Evolutionary conservation across 2,888 invertebrate genomes (phyloP), one percentile per base, ranked within the genome.

Genomic region (Myopa tessellatipennis): DNA sequence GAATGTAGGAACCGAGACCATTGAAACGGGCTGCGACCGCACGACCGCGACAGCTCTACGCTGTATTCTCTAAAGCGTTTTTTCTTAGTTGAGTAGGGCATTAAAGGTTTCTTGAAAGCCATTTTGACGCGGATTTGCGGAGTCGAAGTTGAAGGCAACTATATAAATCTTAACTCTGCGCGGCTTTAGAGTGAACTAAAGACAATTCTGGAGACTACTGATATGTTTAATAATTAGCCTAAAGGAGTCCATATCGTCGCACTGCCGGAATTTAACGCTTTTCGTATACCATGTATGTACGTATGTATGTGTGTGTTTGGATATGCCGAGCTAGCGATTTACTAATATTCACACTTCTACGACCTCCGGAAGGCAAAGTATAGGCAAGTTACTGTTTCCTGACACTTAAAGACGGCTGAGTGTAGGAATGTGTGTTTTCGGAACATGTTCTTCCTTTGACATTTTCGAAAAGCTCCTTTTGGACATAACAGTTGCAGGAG

Each of bases 11-110:
- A 75, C 69, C 75, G 34, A 26, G 69, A 75, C 75, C 68, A 69
- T 69, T 69, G 58, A 12, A 8, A 74, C 58, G 77, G 65, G 34
- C 76, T 78, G 61, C 72, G 71, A 75, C 78, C 77, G 69, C 78
- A 67, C 26, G 76, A 55, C 50, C 14, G 45, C 67, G 70, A 77
- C 71, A 74, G 68, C 63, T 55, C 61, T 16, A 74, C 72, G 52
- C 40, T 69, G 52, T 16, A 55, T 40, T 55, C 55, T 70, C 75
- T 76, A 72, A 60, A 50, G 61, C 55, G 70, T 52, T 80, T 73
- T 58, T 61, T 55, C 52, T 68, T 69, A 26, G 68, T 75, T 38
- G 60, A 60, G 68, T 60, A 69, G 5, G 69, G 68, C n/a, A 69
- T 69, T 7, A 60, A 45, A 58, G 55, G 58, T 18, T 60, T 60